Conservation (phyloP, 1,140 invertebrate genomes). For the Cyrtorhinus lividipennis region DNA sequence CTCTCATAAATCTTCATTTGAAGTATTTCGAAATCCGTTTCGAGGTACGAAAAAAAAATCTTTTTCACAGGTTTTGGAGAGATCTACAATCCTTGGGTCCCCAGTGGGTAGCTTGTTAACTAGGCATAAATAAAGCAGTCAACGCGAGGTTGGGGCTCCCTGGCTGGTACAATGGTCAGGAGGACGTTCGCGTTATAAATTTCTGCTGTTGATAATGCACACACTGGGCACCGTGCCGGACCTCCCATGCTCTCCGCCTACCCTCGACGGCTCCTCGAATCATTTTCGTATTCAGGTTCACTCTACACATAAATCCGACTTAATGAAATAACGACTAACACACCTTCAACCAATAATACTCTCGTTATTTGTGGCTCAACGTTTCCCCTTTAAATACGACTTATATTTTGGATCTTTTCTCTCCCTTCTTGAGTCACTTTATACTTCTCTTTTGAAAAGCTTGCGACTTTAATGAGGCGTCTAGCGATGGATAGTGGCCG, state of each 20-base stretch:
- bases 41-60: neutral
- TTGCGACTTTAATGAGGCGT: no score
- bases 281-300: neutral
- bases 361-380: no score
- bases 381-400: no score
- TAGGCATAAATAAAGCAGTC: conserved; percentile 8
- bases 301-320: no score
- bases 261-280: neutral
- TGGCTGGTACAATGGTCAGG: neutral
- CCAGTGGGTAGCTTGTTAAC: neutral
- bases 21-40: neutral
- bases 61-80: neutral
- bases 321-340: no score
- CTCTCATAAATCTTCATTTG: neutral
- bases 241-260: neutral
- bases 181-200: neutral
- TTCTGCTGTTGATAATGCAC: conserved; percentile 1
- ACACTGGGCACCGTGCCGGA: neutral
- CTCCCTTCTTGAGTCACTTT: no score
- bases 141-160: neutral
- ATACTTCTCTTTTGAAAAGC: no score
- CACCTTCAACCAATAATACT: no score
- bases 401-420: no score
- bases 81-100: no score
- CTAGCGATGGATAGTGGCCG: no score